Evolutionary conservation across 2,113 vertebrate genomes (phyloP).

Genomic region (Oryzias melastigma): DNA sequence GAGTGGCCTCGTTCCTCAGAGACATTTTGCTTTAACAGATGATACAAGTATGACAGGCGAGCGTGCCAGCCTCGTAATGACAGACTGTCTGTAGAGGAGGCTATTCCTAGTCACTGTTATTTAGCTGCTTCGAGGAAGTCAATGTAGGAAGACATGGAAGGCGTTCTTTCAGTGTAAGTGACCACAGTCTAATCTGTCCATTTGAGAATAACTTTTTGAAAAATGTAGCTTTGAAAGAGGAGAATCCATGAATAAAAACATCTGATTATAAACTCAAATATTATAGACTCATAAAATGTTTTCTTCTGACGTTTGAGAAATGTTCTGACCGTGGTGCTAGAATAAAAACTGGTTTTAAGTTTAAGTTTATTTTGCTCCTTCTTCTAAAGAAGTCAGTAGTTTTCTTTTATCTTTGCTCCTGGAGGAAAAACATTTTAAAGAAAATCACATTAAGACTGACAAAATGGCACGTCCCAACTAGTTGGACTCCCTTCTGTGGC

Average conservation of each 20-base stretch:
- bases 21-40: constrained; percentile 36
- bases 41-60: constrained; percentile 35
- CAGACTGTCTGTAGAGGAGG: constrained; percentile 54
- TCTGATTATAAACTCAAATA: too few species aligned
- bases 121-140: constrained; percentile 53
- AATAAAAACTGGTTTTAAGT: too few species aligned
- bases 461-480: not conserved
- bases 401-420: not conserved
- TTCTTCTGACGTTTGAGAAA: too few species aligned
- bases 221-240: too few species aligned
- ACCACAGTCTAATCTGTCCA: constrained; percentile 2
- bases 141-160: constrained; percentile 33
- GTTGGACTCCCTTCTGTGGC: not conserved
- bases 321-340: too few species aligned
- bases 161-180: constrained; percentile 41
- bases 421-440: not conserved
- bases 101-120: constrained; percentile 70
- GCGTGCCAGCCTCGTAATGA: constrained; percentile 63
- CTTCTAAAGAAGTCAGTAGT: too few species aligned
- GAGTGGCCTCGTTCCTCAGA: constrained; percentile 27
- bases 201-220: not conserved
- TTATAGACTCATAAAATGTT: too few species aligned
- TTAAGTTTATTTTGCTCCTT: too few species aligned
- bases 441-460: too few species aligned
- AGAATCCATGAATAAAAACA: too few species aligned